A percentile compares a stretch with the other conserved stretches of the same genome.
phyloP scores from a whole-genome alignment of 2,888 invertebrate genomes.

The Limenitis camilla region DNA sequence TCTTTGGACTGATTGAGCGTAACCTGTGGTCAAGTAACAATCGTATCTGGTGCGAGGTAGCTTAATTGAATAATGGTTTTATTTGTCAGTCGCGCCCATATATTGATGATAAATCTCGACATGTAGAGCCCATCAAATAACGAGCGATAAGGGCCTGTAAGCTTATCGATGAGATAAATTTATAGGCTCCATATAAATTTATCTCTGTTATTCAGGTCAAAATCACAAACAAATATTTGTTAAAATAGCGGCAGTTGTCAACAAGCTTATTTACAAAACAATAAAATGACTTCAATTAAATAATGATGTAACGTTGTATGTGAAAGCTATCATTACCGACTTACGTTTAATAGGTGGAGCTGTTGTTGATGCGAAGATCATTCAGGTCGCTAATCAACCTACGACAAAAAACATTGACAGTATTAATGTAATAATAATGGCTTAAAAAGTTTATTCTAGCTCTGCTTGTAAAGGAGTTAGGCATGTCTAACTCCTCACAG shows the following conservation, averaged over 20 bases:
- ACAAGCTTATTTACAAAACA: not conserved
- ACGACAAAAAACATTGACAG: constrained; percentile 39
- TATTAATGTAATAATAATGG: constrained; percentile 25
- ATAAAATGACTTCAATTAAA: not conserved
- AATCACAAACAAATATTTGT: constrained; percentile 26
- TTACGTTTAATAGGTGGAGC: constrained; percentile 64
- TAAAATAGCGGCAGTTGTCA: constrained; percentile 4
- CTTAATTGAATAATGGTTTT: constrained; percentile 58
- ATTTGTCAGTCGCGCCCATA: constrained; percentile 45
- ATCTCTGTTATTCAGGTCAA: constrained; percentile 27
- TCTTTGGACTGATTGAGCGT: constrained; percentile 41
- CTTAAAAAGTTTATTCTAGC: not conserved
- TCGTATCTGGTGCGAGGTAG: constrained; percentile 38
- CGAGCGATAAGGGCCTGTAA: constrained; percentile 25
- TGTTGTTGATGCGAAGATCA: constrained; percentile 56
- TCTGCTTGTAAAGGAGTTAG: constrained; percentile 27
- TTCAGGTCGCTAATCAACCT: constrained; percentile 63
- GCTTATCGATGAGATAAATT: not conserved
- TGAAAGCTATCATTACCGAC: constrained; percentile 29
- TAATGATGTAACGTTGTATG: not conserved
- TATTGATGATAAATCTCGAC: constrained; percentile 34
- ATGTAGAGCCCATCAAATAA: constrained; percentile 27
- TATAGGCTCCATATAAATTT: too few species aligned
- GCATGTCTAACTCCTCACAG: constrained; percentile 41
- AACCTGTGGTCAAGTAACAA: constrained; percentile 59